Base-by-base conservation (phyloP, 2,797 vertebrate genomes). In the Clarias pachynema region DNA sequence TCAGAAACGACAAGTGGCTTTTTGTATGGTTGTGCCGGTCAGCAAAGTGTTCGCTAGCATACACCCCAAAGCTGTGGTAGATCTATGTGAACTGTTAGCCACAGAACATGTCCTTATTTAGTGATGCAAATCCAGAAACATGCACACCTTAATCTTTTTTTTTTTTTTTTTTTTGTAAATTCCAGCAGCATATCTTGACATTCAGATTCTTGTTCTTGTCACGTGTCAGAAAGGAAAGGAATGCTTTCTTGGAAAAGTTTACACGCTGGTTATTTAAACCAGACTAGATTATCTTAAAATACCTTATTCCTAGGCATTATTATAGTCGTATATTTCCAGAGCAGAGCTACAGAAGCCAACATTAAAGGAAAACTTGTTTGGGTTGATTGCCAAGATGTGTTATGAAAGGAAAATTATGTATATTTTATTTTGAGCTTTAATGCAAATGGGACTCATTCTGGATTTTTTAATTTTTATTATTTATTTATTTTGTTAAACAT, bases 61-160 rank as follows among this genome's bases (percentile, higher is more conserved):
- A 70, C 34, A 78, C 12, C 49, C 12, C 79, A 86, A 79, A 84
- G 73, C 84, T 66, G 66, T 75, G 77, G 68, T 87, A 44, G 57
- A 80, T 85, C 40, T 83, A 57, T 15, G 59, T 68, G 72, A 37
- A 69, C 69, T 62, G 68, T 74, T 75, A 65, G 80, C 18, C 16
- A 31, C 57, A 18, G 79, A 79, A 74, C 66, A 82, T 85, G n/a
- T n/a, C 88, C 88, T 81, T 85, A 89, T 89, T 87, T 89, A 89
- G 86, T 24, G 73, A 72, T 73, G n/a, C 15, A 79, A 73, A 40
- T 10, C 22, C 66, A 83, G 37, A 68, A 83, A 83, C 74, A 16
- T 69, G 34, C 34, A 8, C 63, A n/a, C 22, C 20, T 59, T 70
- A 6, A 6, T 70, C 68, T 78, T 81, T 62, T 40, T 18, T 29